phyloP scores from a whole-genome alignment of 1,140 invertebrate species.

The Vanessa atalanta region DNA sequence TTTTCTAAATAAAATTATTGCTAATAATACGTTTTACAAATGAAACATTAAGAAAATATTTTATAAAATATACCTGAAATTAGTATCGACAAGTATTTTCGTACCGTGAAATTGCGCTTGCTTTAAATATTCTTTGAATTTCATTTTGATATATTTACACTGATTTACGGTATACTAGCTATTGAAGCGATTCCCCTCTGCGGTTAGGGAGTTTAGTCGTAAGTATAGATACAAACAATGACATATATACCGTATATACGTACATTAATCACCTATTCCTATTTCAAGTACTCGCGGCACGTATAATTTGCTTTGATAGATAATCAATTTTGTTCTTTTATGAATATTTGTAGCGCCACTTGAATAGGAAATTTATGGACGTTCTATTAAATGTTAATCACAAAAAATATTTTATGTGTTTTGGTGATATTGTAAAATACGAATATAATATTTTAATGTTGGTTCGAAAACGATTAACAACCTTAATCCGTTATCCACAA shows the following conservation, averaged over 20 bases:
- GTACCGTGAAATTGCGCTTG: constrained; percentile 46
- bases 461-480: too few relatives aligned
- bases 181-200: neutral
- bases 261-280: neutral
- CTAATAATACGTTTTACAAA: too few relatives aligned
- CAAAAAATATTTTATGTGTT: neutral
- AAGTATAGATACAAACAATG: neutral
- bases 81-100: constrained; percentile 34
- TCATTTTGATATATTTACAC: constrained; percentile 28
- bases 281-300: neutral
- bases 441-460: too few relatives aligned
- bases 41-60: neutral
- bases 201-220: neutral
- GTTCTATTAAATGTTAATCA: neutral
- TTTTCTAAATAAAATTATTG: too few relatives aligned
- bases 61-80: constrained; percentile 31
- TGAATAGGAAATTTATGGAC: neutral
- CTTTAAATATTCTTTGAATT: constrained; percentile 34
- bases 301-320: neutral
- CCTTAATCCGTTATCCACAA: too few relatives aligned
- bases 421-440: too few relatives aligned
- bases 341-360: constrained; percentile 6
- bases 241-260: neutral
- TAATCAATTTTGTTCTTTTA: constrained; percentile 22
- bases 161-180: neutral